These are phyloP conservation scores for Drosophila lacteicornis DNA, from an alignment of 1,140 invertebrate genomes.

Conservation along the genomic window DNA sequence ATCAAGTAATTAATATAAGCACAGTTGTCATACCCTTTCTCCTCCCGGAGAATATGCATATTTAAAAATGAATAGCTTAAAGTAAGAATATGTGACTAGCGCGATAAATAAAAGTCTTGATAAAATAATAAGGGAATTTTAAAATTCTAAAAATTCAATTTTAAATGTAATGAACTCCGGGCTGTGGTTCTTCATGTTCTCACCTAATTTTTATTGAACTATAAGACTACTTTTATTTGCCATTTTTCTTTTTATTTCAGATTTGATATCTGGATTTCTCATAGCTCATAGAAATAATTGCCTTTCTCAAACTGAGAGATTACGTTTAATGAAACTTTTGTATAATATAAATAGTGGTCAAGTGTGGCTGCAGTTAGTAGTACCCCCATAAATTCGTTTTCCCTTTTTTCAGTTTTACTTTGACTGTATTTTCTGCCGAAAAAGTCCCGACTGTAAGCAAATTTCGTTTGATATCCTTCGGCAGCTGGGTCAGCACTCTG, in stretches of 20 bases:
- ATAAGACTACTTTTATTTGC: too few species aligned
- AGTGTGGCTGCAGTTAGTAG: neutral
- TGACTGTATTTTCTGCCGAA: conserved; percentile 10
- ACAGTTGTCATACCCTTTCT: neutral
- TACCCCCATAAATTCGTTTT: neutral
- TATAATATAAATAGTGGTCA: neutral
- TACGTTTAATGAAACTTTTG: neutral
- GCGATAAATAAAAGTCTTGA: too few species aligned
- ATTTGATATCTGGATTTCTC: too few species aligned
- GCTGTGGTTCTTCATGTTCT: too few species aligned
- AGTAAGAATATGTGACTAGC: too few species aligned
- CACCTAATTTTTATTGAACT: too few species aligned
- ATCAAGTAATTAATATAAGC: conserved; percentile 13
- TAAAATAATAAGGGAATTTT: too few species aligned
- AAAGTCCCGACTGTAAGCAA: conserved; percentile 41
- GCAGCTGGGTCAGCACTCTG: conserved; percentile 50
- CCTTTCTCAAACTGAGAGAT: neutral
- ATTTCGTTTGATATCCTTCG: conserved; percentile 39
- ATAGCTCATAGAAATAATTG: neutral
- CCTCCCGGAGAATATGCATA: neutral
- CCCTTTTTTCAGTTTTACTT: conserved; percentile 3
- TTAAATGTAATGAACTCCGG: too few species aligned
- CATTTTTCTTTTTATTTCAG: too few species aligned
- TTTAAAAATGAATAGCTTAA: too few species aligned
- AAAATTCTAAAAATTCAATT: too few species aligned